Evolutionary conservation across 1,140 invertebrate species (phyloP).

Genomic region (Neelides sp.): DNA sequence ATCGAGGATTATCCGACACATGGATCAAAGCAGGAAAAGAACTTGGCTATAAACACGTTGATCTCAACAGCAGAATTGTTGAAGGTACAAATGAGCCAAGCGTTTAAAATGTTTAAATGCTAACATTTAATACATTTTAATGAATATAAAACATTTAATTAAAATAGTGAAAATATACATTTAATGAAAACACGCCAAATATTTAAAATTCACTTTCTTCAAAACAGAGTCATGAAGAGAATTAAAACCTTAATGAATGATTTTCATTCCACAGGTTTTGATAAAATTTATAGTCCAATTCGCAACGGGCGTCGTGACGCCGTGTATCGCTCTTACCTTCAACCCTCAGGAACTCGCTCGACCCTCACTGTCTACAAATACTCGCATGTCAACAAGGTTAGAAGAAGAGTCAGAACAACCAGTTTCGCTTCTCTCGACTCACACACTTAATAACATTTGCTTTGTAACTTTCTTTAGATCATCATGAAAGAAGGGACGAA

Average conservation of each 20-base stretch:
- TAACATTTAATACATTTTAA: background rate
- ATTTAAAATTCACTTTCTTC: no score
- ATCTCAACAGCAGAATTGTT: slow-evolving; percentile 55
- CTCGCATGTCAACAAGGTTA: slow-evolving; percentile 21
- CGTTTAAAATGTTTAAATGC: no score
- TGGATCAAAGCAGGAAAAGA: slow-evolving; percentile 68
- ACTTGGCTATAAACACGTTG: slow-evolving; percentile 70
- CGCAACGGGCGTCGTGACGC: slow-evolving; percentile 14
- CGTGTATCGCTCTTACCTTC: slow-evolving; percentile 15
- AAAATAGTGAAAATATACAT: background rate
- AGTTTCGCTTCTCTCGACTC: background rate
- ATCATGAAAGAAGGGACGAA: slow-evolving; percentile 3
- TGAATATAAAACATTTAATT: background rate
- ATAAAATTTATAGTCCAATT: slow-evolving; percentile 11
- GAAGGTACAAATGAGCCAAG: no score
- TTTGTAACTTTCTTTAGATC: no score
- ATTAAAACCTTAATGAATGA: background rate
- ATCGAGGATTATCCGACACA: slow-evolving; percentile 4
- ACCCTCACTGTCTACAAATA: slow-evolving; percentile 22
- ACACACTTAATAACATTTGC: no score
- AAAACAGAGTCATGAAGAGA: background rate
- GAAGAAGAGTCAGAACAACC: background rate
- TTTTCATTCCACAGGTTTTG: slow-evolving; percentile 16
- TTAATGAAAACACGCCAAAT: background rate
- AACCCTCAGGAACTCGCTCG: slow-evolving; percentile 5